Base-by-base conservation (phyloP, 2,113 vertebrate genomes). In the Atlantisia rogersi region DNA sequence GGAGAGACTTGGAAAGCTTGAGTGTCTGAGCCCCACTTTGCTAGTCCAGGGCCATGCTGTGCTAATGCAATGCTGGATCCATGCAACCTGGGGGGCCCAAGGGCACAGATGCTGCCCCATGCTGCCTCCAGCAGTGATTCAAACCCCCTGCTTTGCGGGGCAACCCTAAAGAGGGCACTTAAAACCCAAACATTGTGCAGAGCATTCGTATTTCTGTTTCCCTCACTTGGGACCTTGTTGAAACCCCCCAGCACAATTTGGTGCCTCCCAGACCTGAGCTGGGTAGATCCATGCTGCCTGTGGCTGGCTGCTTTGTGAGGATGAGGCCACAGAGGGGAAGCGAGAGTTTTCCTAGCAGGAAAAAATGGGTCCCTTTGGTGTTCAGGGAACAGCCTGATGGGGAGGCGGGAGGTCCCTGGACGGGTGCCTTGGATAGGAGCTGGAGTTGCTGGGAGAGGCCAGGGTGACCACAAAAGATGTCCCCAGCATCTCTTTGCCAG, bases 101-200 rank as follows among this genome's bases (percentile, higher is more conserved):
- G 5, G 77, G 25, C 31, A 64, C 48, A 3, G 3, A 8, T 0
- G 1, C 32, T 58, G 14, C 37, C 35, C 3, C 3, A 3, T 62
- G 44, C 31, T 63, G 40, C 63, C 42, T 64, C 53, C 3, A 1
- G 39, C 35, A 88, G 48, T 4, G 2, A 24, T 46, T 42, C 37
- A 26, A 35, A 56, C 35, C 21, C 2, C 0, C 16, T 39, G 53
- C 40, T 80, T 48, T 58, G 42, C 12, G 24, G 26, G n/a, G 58
- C 15, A 31, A 9, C 10, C 0, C 0, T 24, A 12, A 58, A 74
- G 15, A 71, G 24, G 16, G 18, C 29, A 32, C 11, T 63, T 58
- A 10, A 0, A 7, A 64, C 84, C 31, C 28, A 59, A 65, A 35
- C 21, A 17, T 25, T 0, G 0, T 68, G 42, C 46, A 53, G 62